These are phyloP conservation scores for Schizopygopsis malacanthus DNA, from an alignment of 2,797 vertebrate species.

Conservation along the genomic window DNA sequence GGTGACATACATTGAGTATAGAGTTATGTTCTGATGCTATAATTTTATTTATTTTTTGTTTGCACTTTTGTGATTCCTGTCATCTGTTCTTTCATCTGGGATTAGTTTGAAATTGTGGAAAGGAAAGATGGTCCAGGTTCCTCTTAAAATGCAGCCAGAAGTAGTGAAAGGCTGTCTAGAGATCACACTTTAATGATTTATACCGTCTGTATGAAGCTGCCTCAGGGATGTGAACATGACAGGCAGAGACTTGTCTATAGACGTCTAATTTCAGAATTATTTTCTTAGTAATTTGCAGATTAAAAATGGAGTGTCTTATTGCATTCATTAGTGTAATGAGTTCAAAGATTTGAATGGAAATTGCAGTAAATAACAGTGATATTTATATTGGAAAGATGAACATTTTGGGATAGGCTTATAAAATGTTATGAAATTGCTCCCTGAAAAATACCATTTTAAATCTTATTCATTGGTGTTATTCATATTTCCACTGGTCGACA, in stretches of 20 bases:
- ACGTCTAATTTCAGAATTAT: neutral
- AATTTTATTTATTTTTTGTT: too few relatives aligned
- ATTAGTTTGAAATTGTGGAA: neutral
- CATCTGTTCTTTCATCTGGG: neutral
- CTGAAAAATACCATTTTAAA: neutral
- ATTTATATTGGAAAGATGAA: neutral
- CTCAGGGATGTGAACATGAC: constrained; percentile 12
- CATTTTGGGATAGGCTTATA: neutral
- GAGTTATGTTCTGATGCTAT: neutral
- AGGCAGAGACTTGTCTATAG: constrained; percentile 40
- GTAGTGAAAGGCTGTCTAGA: constrained; percentile 3
- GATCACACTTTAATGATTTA: constrained; percentile 42
- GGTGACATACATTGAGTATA: neutral
- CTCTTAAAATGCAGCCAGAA: neutral
- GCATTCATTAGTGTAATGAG: neutral
- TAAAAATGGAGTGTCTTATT: neutral
- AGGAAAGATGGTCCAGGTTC: neutral
- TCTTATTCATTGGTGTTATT: neutral
- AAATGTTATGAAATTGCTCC: neutral
- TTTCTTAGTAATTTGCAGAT: neutral
- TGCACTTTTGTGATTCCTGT: neutral
- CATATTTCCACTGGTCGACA: neutral
- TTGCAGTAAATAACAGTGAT: neutral
- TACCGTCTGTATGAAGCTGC: constrained; percentile 13
- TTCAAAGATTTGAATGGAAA: neutral